Percentiles rank a stretch among this genome's conserved stretches.
Evolutionary conservation across 2,888 invertebrate species (phyloP).

Genomic region (Drosophila mulleri): DNA sequence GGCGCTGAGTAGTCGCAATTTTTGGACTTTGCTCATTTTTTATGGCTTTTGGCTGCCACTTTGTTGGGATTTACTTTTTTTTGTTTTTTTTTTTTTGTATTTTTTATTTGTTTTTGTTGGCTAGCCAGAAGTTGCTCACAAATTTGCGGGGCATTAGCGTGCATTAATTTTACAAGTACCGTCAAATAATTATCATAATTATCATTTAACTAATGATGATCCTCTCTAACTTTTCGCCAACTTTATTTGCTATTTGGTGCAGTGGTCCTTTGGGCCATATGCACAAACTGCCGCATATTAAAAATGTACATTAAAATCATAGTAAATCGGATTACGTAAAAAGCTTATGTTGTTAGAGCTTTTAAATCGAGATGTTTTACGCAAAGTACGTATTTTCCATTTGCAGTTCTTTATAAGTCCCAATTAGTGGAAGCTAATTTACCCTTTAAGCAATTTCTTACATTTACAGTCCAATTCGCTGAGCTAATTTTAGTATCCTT

Average conservation of each 20-base stretch:
- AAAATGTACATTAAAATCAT: neutral
- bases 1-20: slow-evolving; percentile 73
- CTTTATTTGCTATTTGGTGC: neutral
- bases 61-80: slow-evolving; percentile 54
- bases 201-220: slow-evolving; percentile 47
- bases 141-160: slow-evolving; percentile 59
- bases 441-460: neutral
- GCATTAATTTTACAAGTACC: slow-evolving; percentile 60
- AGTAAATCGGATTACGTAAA: neutral
- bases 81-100: slow-evolving; percentile 33
- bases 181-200: slow-evolving; percentile 56
- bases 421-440: neutral
- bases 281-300: slow-evolving; percentile 12
- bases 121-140: slow-evolving; percentile 26
- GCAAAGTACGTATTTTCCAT: neutral
- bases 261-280: neutral
- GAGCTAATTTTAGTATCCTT: neutral
- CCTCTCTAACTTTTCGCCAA: slow-evolving; percentile 4
- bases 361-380: neutral
- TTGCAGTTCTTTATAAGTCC: neutral
- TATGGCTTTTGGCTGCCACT: slow-evolving; percentile 51
- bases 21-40: slow-evolving; percentile 63
- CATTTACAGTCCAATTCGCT: neutral
- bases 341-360: neutral
- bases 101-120: slow-evolving; percentile 6